Base-by-base conservation (phyloP, 2,888 invertebrate species). In the Drosophila diplacantha region DNA sequence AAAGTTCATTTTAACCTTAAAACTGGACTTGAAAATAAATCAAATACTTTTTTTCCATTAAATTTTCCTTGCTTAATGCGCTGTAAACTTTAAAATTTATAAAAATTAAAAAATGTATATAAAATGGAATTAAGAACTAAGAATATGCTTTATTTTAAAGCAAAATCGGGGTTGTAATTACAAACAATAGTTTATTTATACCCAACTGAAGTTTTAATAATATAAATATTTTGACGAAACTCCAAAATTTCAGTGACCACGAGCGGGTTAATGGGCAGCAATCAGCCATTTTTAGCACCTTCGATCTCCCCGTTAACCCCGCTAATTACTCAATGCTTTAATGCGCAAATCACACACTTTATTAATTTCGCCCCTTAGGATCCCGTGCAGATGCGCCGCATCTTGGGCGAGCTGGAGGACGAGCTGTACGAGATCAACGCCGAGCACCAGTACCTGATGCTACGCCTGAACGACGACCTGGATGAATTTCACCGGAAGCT, bases 391-490 rank as follows among this genome's bases (percentile, higher is more conserved):
- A 85, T 83, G 69, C 79, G 81, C 41, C 81, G 81, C 16, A 82
- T 83, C 37, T 61, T 87, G 12, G 80, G 85, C n/a, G 87, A 88
- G 52, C 62, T 88, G 57, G 86, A 88, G 69, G 58, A 73, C 14
- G 87, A 88, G 73, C 84, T 88, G 16, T 84, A 75, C 37, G 87
- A 87, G 66, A 87, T 88, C 12, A 87, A 87, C 67, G 85, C 84
- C 2, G 88, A 88, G 44, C 87, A 87, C 49, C 81, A 83, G 49
- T 84, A 65, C 49, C 56, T 88, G 4, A 62, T 88, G 56, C 29
- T 85, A 44, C 82, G 81, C 3, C 38, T 88, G 2, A 75, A 85
- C 22, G 81, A 85, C 2, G 62, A 77, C 7, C 66, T 88, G 31
- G 81, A 87, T 6, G 66, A 73, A 11, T 87, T 87, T 52, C 81